phyloP scores from a whole-genome alignment of 2,888 invertebrate species.

The Rhaphigaster nebulosa region DNA sequence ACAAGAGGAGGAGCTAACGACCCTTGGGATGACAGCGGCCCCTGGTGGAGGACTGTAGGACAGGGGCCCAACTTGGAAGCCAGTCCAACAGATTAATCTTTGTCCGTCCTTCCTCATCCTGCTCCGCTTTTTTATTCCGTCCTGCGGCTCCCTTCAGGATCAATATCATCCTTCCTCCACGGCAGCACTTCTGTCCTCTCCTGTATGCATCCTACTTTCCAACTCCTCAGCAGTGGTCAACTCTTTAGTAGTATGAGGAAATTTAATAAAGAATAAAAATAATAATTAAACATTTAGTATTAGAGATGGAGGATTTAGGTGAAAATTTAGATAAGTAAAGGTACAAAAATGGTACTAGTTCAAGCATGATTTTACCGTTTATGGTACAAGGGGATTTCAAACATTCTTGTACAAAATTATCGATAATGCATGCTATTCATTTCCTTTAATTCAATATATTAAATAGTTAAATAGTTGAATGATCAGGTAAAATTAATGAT shows the following conservation, averaged over 20 bases:
- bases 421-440: too few relatives aligned
- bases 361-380: too few relatives aligned
- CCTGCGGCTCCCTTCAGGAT: slow-evolving; percentile 13
- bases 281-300: too few relatives aligned
- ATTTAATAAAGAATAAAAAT: too few relatives aligned
- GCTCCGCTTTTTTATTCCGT: background rate
- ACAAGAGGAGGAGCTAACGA: background rate
- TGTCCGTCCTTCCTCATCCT: slow-evolving; percentile 35
- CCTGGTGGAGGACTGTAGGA: background rate
- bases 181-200: background rate
- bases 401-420: too few relatives aligned
- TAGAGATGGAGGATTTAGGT: too few relatives aligned
- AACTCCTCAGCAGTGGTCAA: background rate
- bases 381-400: too few relatives aligned
- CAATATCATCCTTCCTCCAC: slow-evolving; percentile 9
- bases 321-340: too few relatives aligned
- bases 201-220: background rate
- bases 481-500: too few relatives aligned
- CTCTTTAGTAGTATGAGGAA: background rate
- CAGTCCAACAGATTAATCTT: slow-evolving; percentile 5
- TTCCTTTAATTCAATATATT: too few relatives aligned
- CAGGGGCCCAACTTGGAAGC: background rate
- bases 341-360: too few relatives aligned
- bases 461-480: too few relatives aligned
- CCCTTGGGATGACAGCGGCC: background rate